These are phyloP conservation scores for Herminia tarsipennalis DNA, from an alignment of 2,888 invertebrate species.

Conservation along the genomic window DNA sequence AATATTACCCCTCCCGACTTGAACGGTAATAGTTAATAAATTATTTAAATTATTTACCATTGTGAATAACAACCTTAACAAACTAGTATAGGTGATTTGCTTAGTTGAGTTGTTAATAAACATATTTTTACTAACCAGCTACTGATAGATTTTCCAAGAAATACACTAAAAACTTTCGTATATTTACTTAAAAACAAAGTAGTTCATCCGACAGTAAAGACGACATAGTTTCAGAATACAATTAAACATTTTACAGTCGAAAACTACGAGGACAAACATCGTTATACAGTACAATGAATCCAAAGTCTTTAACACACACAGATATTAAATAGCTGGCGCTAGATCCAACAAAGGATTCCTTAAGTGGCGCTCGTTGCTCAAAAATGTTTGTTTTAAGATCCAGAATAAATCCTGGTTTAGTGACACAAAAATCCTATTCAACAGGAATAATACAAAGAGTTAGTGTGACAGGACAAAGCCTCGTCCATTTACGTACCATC, in stretches of 20 bases:
- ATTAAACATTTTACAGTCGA: conserved; percentile 11
- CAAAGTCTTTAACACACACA: conserved; percentile 8
- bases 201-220: conserved; percentile 1
- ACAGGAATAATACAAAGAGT: conserved; percentile 56
- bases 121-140: too few relatives aligned
- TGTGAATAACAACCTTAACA: too few relatives aligned
- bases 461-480: conserved; percentile 63
- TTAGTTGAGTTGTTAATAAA: too few relatives aligned
- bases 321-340: conserved; percentile 19
- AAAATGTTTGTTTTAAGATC: conserved; percentile 44
- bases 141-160: too few relatives aligned
- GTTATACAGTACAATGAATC: conserved; percentile 20
- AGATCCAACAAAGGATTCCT: conserved; percentile 21
- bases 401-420: conserved; percentile 41
- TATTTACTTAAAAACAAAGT: too few relatives aligned
- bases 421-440: conserved; percentile 53
- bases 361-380: conserved; percentile 12
- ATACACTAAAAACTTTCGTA: too few relatives aligned
- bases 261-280: conserved; percentile 10
- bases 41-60: too few relatives aligned
- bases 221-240: not conserved
- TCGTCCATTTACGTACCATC: conserved; percentile 50
- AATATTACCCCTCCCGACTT: too few relatives aligned
- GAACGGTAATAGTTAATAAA: too few relatives aligned
- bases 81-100: too few relatives aligned